phyloP scores from a whole-genome alignment of 2,888 invertebrate genomes.

The Eilema depressum region DNA sequence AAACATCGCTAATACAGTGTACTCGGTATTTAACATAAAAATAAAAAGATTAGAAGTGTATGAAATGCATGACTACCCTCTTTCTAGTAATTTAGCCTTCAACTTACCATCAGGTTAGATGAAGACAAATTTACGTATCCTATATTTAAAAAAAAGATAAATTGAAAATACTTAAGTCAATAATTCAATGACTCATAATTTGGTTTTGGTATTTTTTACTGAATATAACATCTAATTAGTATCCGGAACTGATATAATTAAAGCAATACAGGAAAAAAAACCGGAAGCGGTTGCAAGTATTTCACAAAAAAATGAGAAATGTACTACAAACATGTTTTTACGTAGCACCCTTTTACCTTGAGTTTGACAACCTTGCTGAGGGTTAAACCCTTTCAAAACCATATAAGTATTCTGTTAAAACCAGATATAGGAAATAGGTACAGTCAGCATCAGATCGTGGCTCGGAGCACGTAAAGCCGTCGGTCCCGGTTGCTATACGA shows the following conservation, averaged over 20 bases:
- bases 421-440: neutral
- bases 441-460: no score
- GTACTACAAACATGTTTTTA: neutral
- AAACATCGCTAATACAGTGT: no score
- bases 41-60: no score
- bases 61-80: no score
- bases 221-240: neutral
- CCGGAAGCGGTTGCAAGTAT: neutral
- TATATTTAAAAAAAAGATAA: no score
- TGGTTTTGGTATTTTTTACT: neutral
- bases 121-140: no score
- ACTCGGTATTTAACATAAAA: no score
- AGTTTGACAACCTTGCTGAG: neutral
- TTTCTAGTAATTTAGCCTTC: no score
- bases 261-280: slow-evolving; percentile 2
- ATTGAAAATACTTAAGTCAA: neutral
- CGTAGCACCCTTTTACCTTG: neutral
- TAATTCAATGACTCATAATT: neutral
- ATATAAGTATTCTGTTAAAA: neutral
- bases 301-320: neutral
- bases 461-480: no score
- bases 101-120: no score
- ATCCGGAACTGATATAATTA: neutral
- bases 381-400: neutral
- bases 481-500: no score